These are phyloP conservation scores for Henricia sp. DNA, from an alignment of 53 echinoderm and acorn worm species.

Conservation along the genomic window DNA sequence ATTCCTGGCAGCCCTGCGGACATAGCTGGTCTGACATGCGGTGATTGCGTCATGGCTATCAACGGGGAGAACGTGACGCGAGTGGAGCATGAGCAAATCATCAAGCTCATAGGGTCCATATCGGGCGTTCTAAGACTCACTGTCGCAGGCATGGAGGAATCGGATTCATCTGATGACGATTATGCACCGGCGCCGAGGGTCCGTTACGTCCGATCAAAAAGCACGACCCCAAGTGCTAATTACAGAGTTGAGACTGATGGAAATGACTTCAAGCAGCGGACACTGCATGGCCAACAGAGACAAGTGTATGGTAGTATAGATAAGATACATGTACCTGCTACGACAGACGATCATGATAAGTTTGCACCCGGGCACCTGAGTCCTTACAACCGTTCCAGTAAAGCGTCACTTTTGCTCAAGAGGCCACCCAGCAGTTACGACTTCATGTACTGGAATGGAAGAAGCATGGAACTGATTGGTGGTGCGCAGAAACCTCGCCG, in stretches of 20 bases:
- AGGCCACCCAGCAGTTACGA: conserved; percentile 64
- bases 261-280: conserved; percentile 72
- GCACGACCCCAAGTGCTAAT: conserved; percentile 70
- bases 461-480: conserved; percentile 53
- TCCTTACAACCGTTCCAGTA: conserved; percentile 82
- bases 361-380: conserved; percentile 98
- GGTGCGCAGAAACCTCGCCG: conserved; percentile 65
- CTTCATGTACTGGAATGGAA: conserved; percentile 76
- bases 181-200: conserved; percentile 73
- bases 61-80: conserved; percentile 96
- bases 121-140: conserved; percentile 88
- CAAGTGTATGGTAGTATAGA: conserved; percentile 50
- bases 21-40: conserved; percentile 81
- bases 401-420: conserved; percentile 55
- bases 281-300: conserved; percentile 59
- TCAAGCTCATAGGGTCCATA: conserved; percentile 91
- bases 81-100: conserved; percentile 90
- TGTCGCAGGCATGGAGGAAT: conserved; percentile 79
- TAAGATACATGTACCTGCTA: background rate
- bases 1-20: conserved; percentile 92
- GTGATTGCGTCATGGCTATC: conserved; percentile 92
- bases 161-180: conserved; percentile 85
- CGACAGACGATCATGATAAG: conserved; percentile 50
- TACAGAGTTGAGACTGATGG: conserved; percentile 70
- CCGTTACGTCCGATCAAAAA: conserved; percentile 70